Evolutionary conservation across 2,888 invertebrate genomes (phyloP), one percentile per base, ranked within the genome.

Genomic region (Eremobia ochroleuca): DNA sequence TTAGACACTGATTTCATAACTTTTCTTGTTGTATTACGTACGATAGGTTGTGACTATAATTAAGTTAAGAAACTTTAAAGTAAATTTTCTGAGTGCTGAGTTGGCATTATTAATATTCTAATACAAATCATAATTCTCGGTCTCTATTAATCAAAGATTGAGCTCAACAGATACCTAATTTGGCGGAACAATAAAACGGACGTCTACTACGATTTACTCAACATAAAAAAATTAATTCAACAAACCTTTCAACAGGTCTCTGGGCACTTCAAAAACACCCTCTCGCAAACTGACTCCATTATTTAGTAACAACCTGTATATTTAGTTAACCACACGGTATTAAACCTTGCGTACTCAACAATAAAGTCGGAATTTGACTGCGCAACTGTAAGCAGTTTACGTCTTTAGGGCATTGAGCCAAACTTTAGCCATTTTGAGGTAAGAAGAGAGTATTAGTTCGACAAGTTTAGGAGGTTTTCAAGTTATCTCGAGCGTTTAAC

Each of bases 391-490:
- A 85, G 82, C 85, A 87, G 88, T 89, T 90, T 92, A 90, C 85
- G 91, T 84, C 91, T 82, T 89, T 90, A 86, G 82, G 88, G 87
- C 83, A 81, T 85, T 82, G 85, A 87, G 79, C 77, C 79, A 89
- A 95, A 95, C 93, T 95, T 95, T 91, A 91, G 91, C 95, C 94
- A 94, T 95, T 95, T 95, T 92, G 94, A 94, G 94, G 95, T 93
- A 94, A 93, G 94, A 94, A 94, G 94, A 93, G 94, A 90, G 93
- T 95, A 95, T 95, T 95, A 95, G 95, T 95, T 95, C 94, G 94
- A 95, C 95, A 95, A 95, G 93, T 95, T 94, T 93, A 92, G 94
- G 91, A 91, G 93, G 93, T 94, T 93, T 93, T 93, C 92, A 90
- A 93, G 93, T 93, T 93, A 94, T 94, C 93, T 93, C 79, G 86